Evolutionary conservation across 2,113 vertebrate genomes (phyloP).

Genomic region (Lethenteron camtschaticum): DNA sequence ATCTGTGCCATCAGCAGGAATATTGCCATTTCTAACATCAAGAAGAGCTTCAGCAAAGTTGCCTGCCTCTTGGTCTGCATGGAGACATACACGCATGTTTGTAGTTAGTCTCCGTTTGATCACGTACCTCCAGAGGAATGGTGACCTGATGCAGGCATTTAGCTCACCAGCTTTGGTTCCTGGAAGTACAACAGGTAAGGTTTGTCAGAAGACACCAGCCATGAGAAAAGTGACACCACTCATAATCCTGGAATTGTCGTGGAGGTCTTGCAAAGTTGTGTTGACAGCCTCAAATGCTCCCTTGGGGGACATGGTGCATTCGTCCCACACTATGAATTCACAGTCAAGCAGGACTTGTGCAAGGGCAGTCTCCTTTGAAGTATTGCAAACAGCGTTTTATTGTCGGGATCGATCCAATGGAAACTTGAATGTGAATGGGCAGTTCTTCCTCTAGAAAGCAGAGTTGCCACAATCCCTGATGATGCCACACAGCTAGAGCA

Average conservation of each 20-base stretch:
- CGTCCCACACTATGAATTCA: constrained; percentile 1
- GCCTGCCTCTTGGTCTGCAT: not conserved
- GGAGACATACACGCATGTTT: not conserved
- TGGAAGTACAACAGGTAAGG: constrained; percentile 1
- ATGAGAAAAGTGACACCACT: not conserved
- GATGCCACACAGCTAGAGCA: too few species aligned
- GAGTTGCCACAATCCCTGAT: too few species aligned
- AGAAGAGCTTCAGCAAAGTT: not conserved
- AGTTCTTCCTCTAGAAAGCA: too few species aligned
- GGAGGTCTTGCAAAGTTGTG: not conserved
- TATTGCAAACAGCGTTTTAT: too few species aligned
- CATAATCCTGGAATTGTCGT: constrained; percentile 3
- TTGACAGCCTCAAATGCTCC: constrained; percentile 3
- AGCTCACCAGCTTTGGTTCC: not conserved
- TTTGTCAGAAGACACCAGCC: constrained; percentile 2
- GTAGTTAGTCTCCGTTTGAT: not conserved
- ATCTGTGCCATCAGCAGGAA: too few species aligned
- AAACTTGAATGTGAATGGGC: too few species aligned
- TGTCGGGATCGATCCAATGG: too few species aligned
- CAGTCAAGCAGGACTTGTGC: not conserved
- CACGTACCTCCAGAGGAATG: constrained; percentile 1
- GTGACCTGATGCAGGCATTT: not conserved
- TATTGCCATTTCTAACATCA: too few species aligned
- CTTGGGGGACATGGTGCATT: not conserved
- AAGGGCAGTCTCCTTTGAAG: not conserved